Percentiles rank a stretch among this genome's conserved stretches.
Evolutionary conservation across 2,113 vertebrate genomes (phyloP).

Genomic region (Cebus imitator): DNA sequence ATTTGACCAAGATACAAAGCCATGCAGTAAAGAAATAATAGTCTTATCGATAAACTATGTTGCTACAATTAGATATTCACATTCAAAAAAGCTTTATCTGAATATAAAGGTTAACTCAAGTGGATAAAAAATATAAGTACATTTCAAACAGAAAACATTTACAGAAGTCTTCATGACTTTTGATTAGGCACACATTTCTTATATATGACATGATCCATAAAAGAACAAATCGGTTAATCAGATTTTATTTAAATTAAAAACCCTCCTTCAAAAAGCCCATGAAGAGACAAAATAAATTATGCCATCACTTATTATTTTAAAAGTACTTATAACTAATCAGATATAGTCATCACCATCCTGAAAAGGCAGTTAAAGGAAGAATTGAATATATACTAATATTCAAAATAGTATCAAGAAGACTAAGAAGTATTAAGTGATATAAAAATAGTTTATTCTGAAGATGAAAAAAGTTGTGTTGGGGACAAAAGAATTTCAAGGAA

Average conservation of each 20-base stretch:
- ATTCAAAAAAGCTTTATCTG: not conserved
- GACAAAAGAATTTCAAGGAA: not conserved
- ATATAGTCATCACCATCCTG: not conserved
- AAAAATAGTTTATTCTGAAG: not conserved
- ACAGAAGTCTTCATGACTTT: not conserved
- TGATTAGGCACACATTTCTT: not conserved
- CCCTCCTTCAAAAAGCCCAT: not conserved
- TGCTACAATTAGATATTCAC: not conserved
- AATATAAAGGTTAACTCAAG: not conserved
- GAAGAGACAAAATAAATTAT: not conserved
- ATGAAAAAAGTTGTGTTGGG: not conserved
- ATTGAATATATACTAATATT: not conserved
- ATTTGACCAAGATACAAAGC: not conserved
- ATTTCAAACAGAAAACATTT: not conserved
- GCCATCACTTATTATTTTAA: not conserved
- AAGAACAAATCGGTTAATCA: not conserved
- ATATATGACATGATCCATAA: not conserved
- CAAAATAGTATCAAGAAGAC: not conserved
- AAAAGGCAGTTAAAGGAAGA: not conserved
- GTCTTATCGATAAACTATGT: not conserved
- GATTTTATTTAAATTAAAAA: not conserved
- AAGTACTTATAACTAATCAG: not conserved
- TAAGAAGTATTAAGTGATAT: not conserved
- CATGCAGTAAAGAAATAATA: not conserved
- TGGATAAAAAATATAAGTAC: not conserved